Conservation (phyloP, 1,140 invertebrate species). For the Orchestia grillus region DNA sequence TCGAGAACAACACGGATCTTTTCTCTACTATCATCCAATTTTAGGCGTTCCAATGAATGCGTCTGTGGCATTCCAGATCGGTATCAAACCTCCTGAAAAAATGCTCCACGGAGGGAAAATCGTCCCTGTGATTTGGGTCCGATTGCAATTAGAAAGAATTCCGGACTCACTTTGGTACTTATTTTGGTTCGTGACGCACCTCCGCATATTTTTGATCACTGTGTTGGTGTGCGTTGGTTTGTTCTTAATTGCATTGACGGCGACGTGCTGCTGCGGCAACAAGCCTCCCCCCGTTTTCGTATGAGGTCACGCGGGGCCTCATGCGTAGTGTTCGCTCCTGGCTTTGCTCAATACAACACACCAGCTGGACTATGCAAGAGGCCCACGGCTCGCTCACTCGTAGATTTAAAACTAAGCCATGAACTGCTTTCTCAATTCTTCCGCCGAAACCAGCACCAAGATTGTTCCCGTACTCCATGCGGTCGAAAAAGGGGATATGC, state of each 20-base stretch:
- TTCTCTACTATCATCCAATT: slow-evolving; percentile 67
- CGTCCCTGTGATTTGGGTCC: slow-evolving; percentile 65
- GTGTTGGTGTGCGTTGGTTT: slow-evolving; percentile 59
- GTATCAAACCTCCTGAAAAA: slow-evolving; percentile 62
- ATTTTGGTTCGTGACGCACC: slow-evolving; percentile 64
- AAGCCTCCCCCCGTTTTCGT: slow-evolving; percentile 11
- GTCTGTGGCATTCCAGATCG: slow-evolving; percentile 65
- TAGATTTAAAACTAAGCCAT: background rate
- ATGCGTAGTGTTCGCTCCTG: slow-evolving; percentile 45
- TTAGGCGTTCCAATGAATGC: slow-evolving; percentile 67
- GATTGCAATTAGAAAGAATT: slow-evolving; percentile 64
- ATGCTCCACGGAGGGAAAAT: slow-evolving; percentile 66
- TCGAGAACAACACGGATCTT: slow-evolving; percentile 64
- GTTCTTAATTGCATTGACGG: background rate
- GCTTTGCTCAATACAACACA: slow-evolving; percentile 54
- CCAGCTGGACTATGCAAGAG: slow-evolving; percentile 42
- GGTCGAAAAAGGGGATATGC: background rate
- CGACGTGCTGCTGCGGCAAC: background rate
- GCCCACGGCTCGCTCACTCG: slow-evolving; percentile 24
- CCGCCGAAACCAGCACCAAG: background rate
- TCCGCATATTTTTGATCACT: slow-evolving; percentile 61
- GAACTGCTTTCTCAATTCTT: slow-evolving; percentile 24
- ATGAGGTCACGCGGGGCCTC: slow-evolving; percentile 46
- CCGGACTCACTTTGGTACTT: slow-evolving; percentile 64
- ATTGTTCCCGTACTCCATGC: background rate